Conservation (phyloP, 2,113 vertebrate genomes). For the Falco punctatus region DNA sequence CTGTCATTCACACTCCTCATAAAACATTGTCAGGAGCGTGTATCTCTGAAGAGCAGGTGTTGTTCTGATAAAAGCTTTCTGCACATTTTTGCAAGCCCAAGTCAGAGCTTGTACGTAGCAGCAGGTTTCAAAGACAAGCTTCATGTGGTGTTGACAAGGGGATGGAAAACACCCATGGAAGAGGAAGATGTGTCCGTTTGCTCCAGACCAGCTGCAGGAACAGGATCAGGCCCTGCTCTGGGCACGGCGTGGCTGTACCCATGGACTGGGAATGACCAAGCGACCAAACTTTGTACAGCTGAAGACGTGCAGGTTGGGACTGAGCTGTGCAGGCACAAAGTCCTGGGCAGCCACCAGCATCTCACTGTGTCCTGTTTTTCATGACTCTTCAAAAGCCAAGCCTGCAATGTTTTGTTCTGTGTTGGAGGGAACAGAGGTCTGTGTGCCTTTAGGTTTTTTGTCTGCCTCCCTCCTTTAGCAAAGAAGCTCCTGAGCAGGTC, state of each 20-base stretch:
- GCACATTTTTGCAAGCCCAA: not conserved
- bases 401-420: fast-evolving
- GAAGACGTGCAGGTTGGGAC: fast-evolving
- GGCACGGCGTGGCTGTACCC: not conserved
- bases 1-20: not conserved
- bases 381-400: not conserved
- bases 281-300: not conserved
- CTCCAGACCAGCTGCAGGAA: not conserved
- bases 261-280: not conserved
- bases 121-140: not conserved
- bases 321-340: fast-evolving
- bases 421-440: not conserved
- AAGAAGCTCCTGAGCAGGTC: not conserved
- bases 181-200: not conserved
- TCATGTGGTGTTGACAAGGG: not conserved
- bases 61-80: conserved; percentile 1
- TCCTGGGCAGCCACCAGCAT: not conserved
- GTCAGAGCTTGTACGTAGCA: not conserved
- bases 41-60: not conserved
- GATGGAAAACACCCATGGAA: not conserved
- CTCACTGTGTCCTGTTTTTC: not conserved
- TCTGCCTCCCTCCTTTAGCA: not conserved
- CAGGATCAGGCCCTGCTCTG: not conserved
- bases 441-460: not conserved
- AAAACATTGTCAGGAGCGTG: not conserved